phyloP scores from a whole-genome alignment of 1,140 invertebrate species.

The Neelides sp. region DNA sequence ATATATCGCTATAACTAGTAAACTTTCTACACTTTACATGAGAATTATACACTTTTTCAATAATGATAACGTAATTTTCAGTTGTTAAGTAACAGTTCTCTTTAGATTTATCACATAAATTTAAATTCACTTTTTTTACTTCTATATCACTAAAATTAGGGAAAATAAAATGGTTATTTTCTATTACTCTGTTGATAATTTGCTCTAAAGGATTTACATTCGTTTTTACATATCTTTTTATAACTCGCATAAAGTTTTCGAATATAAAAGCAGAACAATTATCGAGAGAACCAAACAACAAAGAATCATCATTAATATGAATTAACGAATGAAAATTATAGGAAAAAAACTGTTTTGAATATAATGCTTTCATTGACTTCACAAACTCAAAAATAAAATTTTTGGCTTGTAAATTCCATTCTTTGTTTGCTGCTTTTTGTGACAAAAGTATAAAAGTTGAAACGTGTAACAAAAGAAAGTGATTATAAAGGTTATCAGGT shows the following conservation, averaged over 20 bases:
- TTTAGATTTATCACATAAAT: too few species aligned
- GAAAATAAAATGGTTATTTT: not conserved
- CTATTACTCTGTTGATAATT: not conserved
- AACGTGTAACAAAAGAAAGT: constrained; percentile 36
- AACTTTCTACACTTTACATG: too few species aligned
- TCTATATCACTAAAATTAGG: too few species aligned
- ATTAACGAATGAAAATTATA: not conserved
- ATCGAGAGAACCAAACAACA: not conserved
- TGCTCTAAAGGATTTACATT: not conserved
- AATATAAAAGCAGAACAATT: not conserved
- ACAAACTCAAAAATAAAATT: constrained; percentile 1
- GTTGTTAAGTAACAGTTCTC: too few species aligned
- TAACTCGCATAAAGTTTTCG: not conserved
- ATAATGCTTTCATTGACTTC: not conserved
- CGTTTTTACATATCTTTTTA: not conserved
- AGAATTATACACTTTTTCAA: too few species aligned
- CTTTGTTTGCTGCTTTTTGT: not conserved
- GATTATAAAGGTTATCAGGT: constrained; percentile 32
- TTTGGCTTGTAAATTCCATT: constrained; percentile 5
- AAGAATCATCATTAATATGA: not conserved
- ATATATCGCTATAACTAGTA: too few species aligned
- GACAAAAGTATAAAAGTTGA: constrained; percentile 29
- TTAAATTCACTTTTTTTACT: too few species aligned
- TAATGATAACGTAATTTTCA: too few species aligned
- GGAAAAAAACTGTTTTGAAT: not conserved